Conservation (phyloP, 2,888 invertebrate genomes). For the Ophraella communa region DNA sequence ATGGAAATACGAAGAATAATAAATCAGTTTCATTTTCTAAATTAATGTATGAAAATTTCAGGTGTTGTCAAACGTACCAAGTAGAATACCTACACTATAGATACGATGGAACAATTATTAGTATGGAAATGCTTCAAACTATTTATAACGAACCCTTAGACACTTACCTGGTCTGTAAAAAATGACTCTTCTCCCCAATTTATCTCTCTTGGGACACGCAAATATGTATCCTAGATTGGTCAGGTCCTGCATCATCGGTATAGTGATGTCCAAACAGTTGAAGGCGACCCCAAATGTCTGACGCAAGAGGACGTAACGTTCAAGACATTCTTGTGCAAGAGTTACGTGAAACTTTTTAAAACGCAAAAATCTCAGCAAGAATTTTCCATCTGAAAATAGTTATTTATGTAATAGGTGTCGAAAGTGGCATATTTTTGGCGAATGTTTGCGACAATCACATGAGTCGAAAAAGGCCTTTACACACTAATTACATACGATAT, state of each 20-base stretch:
- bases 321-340: slow-evolving; percentile 78
- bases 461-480: not conserved
- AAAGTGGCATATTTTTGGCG: not conserved
- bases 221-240: slow-evolving; percentile 78
- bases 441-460: too few relatives aligned
- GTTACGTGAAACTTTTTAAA: slow-evolving; percentile 82
- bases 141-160: not conserved
- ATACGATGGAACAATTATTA: too few relatives aligned
- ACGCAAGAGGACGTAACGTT: slow-evolving; percentile 77
- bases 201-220: slow-evolving; percentile 78
- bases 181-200: slow-evolving; percentile 75
- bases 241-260: slow-evolving; percentile 74
- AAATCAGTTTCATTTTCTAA: too few relatives aligned
- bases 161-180: slow-evolving; percentile 76
- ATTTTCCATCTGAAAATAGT: slow-evolving; percentile 67
- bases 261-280: slow-evolving; percentile 73
- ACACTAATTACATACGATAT: too few relatives aligned
- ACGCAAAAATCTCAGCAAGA: slow-evolving; percentile 78
- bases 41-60: too few relatives aligned
- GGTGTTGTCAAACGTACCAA: too few relatives aligned
- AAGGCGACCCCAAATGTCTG: slow-evolving; percentile 80
- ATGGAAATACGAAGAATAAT: too few relatives aligned
- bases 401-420: not conserved
- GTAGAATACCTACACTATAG: too few relatives aligned
- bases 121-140: too few relatives aligned